phyloP scores from a whole-genome alignment of 2,888 invertebrate species.

The Pelosia muscerda region DNA sequence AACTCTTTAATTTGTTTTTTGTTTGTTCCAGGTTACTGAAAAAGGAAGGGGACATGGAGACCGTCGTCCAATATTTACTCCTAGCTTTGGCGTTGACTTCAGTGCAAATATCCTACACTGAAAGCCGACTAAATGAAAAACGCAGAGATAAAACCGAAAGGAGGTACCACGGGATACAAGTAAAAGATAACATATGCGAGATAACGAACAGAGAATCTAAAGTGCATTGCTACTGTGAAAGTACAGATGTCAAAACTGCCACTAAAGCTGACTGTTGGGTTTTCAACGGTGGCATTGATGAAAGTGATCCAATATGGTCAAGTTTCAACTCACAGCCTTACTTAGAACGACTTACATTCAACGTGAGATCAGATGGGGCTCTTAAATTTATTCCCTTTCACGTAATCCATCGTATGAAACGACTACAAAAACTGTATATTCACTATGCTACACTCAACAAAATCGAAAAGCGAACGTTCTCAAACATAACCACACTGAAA shows the following conservation, averaged over 20 bases:
- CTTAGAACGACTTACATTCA: conserved; percentile 89
- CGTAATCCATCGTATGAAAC: conserved; percentile 88
- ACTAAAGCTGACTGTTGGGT: conserved; percentile 92
- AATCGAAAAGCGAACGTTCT: conserved; percentile 91
- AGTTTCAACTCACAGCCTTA: conserved; percentile 90
- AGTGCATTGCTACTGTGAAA: conserved; percentile 90
- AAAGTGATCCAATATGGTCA: conserved; percentile 91
- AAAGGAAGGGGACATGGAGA: conserved; percentile 74
- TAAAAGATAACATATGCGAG: conserved; percentile 87
- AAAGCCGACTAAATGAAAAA: conserved; percentile 85
- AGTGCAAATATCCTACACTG: conserved; percentile 84
- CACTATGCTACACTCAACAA: conserved; percentile 91
- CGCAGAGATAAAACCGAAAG: conserved; percentile 84
- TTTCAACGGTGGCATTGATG: conserved; percentile 89
- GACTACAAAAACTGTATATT: conserved; percentile 89
- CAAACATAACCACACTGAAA: conserved; percentile 90
- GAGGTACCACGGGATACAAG: conserved; percentile 72
- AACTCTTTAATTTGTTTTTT: conserved; percentile 59
- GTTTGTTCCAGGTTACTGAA: conserved; percentile 77
- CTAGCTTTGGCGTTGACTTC: conserved; percentile 83
- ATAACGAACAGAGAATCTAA: conserved; percentile 85
- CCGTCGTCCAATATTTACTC: conserved; percentile 83
- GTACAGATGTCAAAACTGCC: conserved; percentile 84
- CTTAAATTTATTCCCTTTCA: conserved; percentile 91
- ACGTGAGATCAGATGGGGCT: conserved; percentile 89